Conservation (phyloP, 2,797 vertebrate genomes). For the Lophotriccus pileatus region DNA sequence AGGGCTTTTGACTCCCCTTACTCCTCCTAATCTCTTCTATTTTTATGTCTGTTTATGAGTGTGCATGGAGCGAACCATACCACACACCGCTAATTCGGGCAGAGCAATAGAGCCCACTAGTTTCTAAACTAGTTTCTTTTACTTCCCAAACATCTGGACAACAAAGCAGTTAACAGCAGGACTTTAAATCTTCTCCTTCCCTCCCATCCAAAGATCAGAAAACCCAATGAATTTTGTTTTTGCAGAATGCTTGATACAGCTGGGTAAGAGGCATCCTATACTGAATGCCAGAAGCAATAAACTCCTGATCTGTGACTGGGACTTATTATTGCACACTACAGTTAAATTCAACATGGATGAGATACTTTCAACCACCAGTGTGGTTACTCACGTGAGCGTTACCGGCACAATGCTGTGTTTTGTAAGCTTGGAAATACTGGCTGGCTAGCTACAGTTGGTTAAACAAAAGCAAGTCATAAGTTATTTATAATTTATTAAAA, state of each 20-base stretch:
- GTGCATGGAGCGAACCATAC: background rate
- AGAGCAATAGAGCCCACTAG: background rate
- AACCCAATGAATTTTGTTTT: background rate
- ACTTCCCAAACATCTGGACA: background rate
- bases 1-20: background rate
- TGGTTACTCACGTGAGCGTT: background rate
- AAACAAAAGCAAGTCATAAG: background rate
- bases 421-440: background rate
- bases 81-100: background rate
- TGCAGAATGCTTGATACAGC: background rate
- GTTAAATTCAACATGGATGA: background rate
- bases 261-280: background rate
- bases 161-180: background rate
- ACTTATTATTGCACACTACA: background rate
- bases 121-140: background rate
- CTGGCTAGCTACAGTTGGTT: background rate
- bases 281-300: background rate
- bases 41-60: constrained; percentile 20
- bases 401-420: background rate
- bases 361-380: background rate
- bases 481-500: constrained; percentile 61
- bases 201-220: background rate
- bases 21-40: constrained; percentile 8
- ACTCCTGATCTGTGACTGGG: background rate
- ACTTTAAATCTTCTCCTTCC: background rate